Evolutionary conservation across 2,113 vertebrate genomes (phyloP).

Genomic region (Oncorhynchus masou): DNA sequence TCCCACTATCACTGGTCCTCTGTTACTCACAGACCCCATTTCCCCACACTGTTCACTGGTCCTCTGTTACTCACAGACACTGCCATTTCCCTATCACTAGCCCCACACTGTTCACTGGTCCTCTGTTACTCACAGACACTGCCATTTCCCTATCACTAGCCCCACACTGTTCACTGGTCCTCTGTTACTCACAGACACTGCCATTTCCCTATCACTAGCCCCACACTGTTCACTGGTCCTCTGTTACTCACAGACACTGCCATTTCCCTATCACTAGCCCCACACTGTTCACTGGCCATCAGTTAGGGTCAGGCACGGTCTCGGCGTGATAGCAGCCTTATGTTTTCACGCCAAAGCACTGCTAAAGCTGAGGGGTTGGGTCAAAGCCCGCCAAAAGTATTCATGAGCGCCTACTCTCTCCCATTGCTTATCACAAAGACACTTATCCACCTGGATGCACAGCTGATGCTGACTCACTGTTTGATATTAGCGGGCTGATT

Average conservation of each 20-base stretch:
- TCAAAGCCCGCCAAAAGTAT: conserved; percentile 16
- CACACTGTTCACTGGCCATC: conserved; percentile 22
- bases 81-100: too few relatives aligned
- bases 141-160: too few relatives aligned
- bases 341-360: neutral
- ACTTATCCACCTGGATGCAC: conserved; percentile 18
- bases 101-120: too few relatives aligned
- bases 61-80: too few relatives aligned
- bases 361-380: neutral
- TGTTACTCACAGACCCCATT: too few relatives aligned
- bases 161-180: too few relatives aligned
- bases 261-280: conserved; percentile 4
- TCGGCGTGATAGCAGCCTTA: conserved; percentile 22
- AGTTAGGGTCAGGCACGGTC: conserved; percentile 26
- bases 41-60: too few relatives aligned
- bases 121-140: too few relatives aligned
- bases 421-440: neutral
- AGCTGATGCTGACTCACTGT: conserved; percentile 25
- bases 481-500: conserved; percentile 3
- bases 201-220: too few relatives aligned
- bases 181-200: too few relatives aligned
- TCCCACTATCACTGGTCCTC: too few relatives aligned
- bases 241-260: conserved; percentile 1
- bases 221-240: neutral
- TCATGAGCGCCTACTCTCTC: conserved; percentile 19